Conservation (phyloP, 2,888 invertebrate species). For the Odontocolon sp. region DNA sequence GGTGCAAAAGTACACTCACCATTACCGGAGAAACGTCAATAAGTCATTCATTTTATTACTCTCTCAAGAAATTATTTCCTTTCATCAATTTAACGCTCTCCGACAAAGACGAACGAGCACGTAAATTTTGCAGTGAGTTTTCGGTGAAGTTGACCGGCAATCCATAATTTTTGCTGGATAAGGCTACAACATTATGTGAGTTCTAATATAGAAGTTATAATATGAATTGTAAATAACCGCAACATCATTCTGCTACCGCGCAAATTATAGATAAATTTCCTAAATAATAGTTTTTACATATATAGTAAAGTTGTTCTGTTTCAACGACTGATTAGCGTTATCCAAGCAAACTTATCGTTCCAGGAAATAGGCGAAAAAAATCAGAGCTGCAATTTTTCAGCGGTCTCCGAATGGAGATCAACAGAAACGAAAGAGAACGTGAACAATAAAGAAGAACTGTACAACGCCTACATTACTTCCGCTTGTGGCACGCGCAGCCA, state of each 20-base stretch:
- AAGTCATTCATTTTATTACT: constrained; percentile 1
- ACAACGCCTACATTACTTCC: constrained; percentile 30
- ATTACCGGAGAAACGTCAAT: constrained; percentile 10
- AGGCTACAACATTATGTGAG: too few relatives aligned
- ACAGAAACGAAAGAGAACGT: neutral
- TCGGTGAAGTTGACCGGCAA: too few relatives aligned
- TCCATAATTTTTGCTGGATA: too few relatives aligned
- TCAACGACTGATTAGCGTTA: too few relatives aligned
- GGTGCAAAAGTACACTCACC: neutral
- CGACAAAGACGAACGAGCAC: too few relatives aligned
- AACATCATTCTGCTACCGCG: too few relatives aligned
- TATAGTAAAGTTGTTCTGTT: too few relatives aligned
- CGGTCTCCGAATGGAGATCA: neutral
- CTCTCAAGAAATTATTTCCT: neutral
- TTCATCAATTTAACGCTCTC: neutral
- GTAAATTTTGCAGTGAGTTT: too few relatives aligned
- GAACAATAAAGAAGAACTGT: neutral
- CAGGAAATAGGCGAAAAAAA: neutral
- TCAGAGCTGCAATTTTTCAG: neutral
- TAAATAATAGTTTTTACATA: too few relatives aligned
- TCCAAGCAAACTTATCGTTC: neutral
- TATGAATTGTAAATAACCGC: too few relatives aligned
- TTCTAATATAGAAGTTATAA: too few relatives aligned
- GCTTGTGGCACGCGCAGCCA: constrained; percentile 56
- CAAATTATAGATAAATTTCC: too few relatives aligned